Evolutionary conservation across 2,113 vertebrate species (phyloP).

Genomic region (Thymallus thymallus): DNA sequence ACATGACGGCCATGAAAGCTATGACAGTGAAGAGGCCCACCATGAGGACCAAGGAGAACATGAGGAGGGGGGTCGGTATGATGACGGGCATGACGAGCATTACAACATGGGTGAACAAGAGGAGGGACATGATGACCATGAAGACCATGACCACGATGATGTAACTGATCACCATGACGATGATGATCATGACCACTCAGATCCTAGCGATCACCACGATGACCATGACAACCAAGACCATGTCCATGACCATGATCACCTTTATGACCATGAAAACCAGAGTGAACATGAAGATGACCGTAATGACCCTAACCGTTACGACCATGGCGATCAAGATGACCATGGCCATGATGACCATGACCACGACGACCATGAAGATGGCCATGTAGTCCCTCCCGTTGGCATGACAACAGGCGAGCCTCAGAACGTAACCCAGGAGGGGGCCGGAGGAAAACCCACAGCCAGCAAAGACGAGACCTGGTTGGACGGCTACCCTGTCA

Average conservation of each 20-base stretch:
- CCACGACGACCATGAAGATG: not conserved
- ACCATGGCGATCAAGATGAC: constrained; percentile 27
- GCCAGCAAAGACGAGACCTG: constrained; percentile 81
- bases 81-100: constrained; percentile 47
- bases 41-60: constrained; percentile 15
- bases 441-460: constrained; percentile 36
- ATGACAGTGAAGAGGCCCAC: constrained; percentile 4
- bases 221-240: constrained; percentile 23
- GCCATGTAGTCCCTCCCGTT: constrained; percentile 44
- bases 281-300: not conserved
- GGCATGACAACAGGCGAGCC: constrained; percentile 47
- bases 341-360: constrained; percentile 34
- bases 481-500: constrained; percentile 88
- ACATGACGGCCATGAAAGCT: constrained; percentile 6
- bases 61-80: constrained; percentile 27
- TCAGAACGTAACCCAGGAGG: constrained; percentile 66
- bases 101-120: constrained; percentile 68
- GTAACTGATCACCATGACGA: not conserved
- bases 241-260: not conserved
- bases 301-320: constrained; percentile 15
- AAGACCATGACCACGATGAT: constrained; percentile 42
- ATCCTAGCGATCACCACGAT: not conserved
- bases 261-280: not conserved
- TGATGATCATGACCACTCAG: not conserved
- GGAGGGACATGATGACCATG: constrained; percentile 47